phyloP scores from a whole-genome alignment of 2,113 vertebrate species.

The Trematomus loennbergii region DNA sequence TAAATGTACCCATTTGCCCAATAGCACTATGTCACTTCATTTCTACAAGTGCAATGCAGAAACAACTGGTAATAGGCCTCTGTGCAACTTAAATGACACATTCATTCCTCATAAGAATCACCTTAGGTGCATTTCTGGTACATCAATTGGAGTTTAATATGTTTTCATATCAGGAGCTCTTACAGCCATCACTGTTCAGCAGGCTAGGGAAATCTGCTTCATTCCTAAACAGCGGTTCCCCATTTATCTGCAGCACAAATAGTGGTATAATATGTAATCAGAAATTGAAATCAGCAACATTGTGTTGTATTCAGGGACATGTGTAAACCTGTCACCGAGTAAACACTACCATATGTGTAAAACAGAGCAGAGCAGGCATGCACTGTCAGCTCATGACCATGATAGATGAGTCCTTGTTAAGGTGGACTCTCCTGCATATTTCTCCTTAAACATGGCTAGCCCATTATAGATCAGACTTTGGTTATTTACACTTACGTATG shows the following conservation, averaged over 20 bases:
- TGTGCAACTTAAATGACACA: constrained; percentile 32
- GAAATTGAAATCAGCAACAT: constrained; percentile 40
- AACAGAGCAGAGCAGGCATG: constrained; percentile 5
- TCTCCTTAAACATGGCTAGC: background rate
- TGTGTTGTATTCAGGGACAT: constrained; percentile 3
- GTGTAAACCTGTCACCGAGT: constrained; percentile 20
- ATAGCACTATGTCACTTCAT: constrained; percentile 12
- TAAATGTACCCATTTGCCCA: constrained; percentile 9
- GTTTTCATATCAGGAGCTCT: constrained; percentile 11
- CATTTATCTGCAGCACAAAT: constrained; percentile 24
- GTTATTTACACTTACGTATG: background rate
- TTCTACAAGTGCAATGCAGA: constrained; percentile 18
- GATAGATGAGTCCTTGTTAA: constrained; percentile 33
- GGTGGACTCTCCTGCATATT: constrained; percentile 16
- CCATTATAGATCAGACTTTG: constrained; percentile 1
- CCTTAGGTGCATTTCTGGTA: constrained; percentile 6
- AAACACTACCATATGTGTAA: constrained; percentile 30
- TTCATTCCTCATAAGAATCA: constrained; percentile 31
- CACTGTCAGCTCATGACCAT: constrained; percentile 33
- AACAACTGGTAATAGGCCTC: background rate
- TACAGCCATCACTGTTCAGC: constrained; percentile 11
- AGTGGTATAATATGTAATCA: constrained; percentile 23
- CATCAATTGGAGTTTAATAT: constrained; percentile 20
- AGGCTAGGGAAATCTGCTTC: constrained; percentile 21
- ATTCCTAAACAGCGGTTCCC: background rate